Conservation (phyloP, 2,888 invertebrate genomes). For the Dryococelus australis region DNA sequence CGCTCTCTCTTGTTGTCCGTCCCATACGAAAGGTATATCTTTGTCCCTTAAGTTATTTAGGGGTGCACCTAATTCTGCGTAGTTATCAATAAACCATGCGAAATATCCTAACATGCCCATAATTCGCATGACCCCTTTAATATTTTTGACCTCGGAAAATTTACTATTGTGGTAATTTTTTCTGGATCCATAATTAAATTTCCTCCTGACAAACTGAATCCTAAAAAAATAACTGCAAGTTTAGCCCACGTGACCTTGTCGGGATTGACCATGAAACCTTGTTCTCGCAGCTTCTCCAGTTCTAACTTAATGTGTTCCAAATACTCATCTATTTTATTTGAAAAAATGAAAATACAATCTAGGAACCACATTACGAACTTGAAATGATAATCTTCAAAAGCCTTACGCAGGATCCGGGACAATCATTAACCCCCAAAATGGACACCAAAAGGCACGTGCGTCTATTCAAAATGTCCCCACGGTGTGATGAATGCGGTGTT, state of each 20-base stretch:
- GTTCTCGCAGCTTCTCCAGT: neutral
- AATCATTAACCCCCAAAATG: neutral
- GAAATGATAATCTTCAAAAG: no score
- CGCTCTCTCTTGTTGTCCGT: neutral
- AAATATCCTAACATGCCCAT: slow-evolving; percentile 1
- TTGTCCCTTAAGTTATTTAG: neutral
- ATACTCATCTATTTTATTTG: neutral
- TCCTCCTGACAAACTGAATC: no score
- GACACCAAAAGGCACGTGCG: neutral
- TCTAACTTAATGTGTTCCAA: neutral
- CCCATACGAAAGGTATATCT: neutral
- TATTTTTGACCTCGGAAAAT: neutral
- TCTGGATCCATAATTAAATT: neutral
- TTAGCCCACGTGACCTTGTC: neutral
- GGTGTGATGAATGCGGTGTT: no score
- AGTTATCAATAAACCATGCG: neutral
- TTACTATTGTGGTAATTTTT: neutral
- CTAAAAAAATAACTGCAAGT: neutral
- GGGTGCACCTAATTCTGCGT: neutral
- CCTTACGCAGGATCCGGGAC: neutral
- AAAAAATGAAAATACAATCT: neutral
- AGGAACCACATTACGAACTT: neutral
- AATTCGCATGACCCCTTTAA: neutral
- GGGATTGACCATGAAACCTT: neutral
- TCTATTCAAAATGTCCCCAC: neutral